Base-by-base conservation (phyloP, 2,888 invertebrate species). In the Limnephilus auricula region DNA sequence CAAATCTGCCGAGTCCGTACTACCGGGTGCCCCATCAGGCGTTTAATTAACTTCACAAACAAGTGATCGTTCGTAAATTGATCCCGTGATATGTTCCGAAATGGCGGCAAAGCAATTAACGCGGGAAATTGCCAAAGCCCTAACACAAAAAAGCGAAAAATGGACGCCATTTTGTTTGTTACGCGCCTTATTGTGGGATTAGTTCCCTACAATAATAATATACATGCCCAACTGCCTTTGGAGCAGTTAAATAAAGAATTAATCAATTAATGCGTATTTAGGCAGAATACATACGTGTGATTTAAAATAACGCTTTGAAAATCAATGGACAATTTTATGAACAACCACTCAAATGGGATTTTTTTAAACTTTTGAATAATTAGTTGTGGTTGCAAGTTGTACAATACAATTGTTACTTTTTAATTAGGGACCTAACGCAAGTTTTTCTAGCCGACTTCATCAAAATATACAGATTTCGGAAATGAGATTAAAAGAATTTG, bases 41-140 rank as follows among this genome's bases (percentile, higher is more conserved):
- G 88, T 91, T 92, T 92, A 92, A 92, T 92, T 92, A 92, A 92
- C 92, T 92, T 92, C 90, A 65, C 92, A 92, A 92, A 92, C 92
- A 92, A 92, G 84, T 90, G 92, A 92, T 88, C 87, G 92, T 89
- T 87, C 79, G 83, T 88, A 91, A 92, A 90, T 92, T 90, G 92
- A 91, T 79, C 86, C 91, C 91, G 86, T 91, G 92, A 92, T 92
- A 90, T 91, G 92, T 92, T 89, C 89, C 83, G 92, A 88, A 91
- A 87, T 84, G 50, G 88, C 87, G 78, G 32, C 79, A 89, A 91
- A 88, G 91, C 91, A 88, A 91, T 91, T 91, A 91, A 65, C 30
- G 32, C 65, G 79, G 83, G 18, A 83, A 91, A 91, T 88, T 91
- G 91, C 83, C 65, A 37, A 89, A 89, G 34, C 34, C 31, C 78